Conservation (phyloP, 1,140 invertebrate species). For the Limonius californicus region DNA sequence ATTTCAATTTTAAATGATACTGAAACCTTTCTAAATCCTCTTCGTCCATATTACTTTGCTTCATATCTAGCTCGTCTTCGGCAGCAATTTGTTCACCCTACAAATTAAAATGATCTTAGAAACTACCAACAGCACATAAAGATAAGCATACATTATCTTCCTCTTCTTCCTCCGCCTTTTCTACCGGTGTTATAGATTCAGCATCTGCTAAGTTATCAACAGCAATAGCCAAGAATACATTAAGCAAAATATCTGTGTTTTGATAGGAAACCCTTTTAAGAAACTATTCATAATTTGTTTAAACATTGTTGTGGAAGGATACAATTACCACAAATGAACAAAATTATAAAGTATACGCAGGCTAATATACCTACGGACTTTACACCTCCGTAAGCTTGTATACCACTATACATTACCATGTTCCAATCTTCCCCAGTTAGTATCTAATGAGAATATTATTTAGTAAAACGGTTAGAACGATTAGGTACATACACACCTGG, state of each 20-base stretch:
- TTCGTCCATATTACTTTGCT: conserved; percentile 53
- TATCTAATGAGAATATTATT: too few relatives aligned
- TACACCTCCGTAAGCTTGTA: conserved; percentile 92
- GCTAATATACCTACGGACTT: conserved; percentile 82
- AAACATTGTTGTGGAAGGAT: too few relatives aligned
- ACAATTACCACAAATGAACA: conserved; percentile 99
- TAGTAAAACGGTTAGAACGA: too few relatives aligned
- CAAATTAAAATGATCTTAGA: conserved; percentile 50
- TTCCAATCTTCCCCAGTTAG: conserved; percentile 99
- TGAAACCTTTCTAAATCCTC: conserved; percentile 61
- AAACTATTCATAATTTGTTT: too few relatives aligned
- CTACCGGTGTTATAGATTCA: conserved; percentile 88
- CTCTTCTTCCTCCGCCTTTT: conserved; percentile 79
- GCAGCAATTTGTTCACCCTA: conserved; percentile 61
- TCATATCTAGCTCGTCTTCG: conserved; percentile 52
- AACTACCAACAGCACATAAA: conserved; percentile 47
- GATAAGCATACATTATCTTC: background rate
- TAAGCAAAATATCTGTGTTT: conserved; percentile 87
- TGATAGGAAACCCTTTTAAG: too few relatives aligned
- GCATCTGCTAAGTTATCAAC: conserved; percentile 99
- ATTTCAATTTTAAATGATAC: too few relatives aligned
- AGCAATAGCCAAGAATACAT: conserved; percentile 99
- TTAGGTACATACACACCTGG: conserved; percentile 64
- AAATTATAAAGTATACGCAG: conserved; percentile 96
- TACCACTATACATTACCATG: conserved; percentile 97